Evolutionary conservation across 2,797 vertebrate genomes (phyloP).

Genomic region (Macropodus opercularis): DNA sequence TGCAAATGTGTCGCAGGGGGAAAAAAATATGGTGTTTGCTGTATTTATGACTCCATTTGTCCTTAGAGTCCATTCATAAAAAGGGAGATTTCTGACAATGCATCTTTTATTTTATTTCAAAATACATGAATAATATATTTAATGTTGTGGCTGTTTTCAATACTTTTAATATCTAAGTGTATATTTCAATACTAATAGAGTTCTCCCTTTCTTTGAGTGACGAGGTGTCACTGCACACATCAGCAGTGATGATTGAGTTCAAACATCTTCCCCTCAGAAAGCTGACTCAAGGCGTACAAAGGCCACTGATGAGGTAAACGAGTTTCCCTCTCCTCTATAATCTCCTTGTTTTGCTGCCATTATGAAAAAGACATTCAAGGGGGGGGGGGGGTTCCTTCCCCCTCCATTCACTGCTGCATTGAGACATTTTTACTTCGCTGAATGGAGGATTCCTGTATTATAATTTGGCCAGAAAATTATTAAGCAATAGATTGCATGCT

Average conservation of each 20-base stretch:
- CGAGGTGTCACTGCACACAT: slow-evolving; percentile 8
- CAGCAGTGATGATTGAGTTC: slow-evolving; percentile 52
- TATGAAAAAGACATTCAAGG: slow-evolving; percentile 41
- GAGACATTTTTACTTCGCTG: slow-evolving; percentile 50
- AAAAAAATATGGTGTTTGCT: neutral
- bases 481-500: slow-evolving; percentile 72
- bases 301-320: slow-evolving; percentile 70
- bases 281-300: slow-evolving; percentile 66
- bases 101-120: neutral
- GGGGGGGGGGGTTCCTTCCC: slow-evolving; percentile 28
- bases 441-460: slow-evolving; percentile 67
- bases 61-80: neutral
- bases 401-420: slow-evolving; percentile 40
- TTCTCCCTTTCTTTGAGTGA: neutral
- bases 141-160: neutral
- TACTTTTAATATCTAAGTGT: slow-evolving; percentile 4
- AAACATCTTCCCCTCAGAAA: slow-evolving; percentile 51
- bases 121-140: neutral
- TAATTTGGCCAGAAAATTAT: slow-evolving; percentile 74
- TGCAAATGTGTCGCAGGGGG: slow-evolving; percentile 4
- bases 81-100: neutral
- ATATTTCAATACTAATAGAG: slow-evolving; percentile 13
- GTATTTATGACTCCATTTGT: neutral
- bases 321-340: slow-evolving; percentile 54
- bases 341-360: slow-evolving; percentile 66